Conservation (phyloP, 2,888 invertebrate species). For the Abscondita cerata region DNA sequence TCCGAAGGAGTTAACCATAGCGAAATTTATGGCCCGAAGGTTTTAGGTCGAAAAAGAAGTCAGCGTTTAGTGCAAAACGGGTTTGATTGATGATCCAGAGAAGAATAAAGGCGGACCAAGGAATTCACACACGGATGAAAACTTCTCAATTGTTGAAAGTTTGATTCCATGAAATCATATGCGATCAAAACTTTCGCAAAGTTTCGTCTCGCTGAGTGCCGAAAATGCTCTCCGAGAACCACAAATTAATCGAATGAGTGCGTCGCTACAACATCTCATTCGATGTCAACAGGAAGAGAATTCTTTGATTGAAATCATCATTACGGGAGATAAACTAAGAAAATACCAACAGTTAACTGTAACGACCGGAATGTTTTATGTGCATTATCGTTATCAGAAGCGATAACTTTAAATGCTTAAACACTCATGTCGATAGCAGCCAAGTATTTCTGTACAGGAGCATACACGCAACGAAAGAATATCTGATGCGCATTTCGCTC, state of each 20-base stretch:
- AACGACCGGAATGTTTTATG: too few relatives aligned
- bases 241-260: conserved; percentile 19
- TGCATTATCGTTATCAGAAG: too few relatives aligned
- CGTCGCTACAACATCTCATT: conserved; percentile 19
- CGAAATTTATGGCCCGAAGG: background rate
- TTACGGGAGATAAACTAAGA: too few relatives aligned
- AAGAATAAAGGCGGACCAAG: background rate
- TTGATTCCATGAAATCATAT: background rate
- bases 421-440: too few relatives aligned
- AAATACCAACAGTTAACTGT: too few relatives aligned
- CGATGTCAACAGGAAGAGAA: conserved; percentile 7
- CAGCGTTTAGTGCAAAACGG: background rate
- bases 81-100: background rate
- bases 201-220: background rate
- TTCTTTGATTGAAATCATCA: background rate
- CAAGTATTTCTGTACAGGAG: too few relatives aligned
- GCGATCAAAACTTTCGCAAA: background rate
- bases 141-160: too few relatives aligned
- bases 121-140: background rate
- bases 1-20: background rate
- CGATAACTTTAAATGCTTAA: too few relatives aligned
- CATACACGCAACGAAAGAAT: too few relatives aligned
- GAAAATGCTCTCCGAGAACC: conserved; percentile 17
- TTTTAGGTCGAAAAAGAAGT: background rate
- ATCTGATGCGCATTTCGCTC: too few relatives aligned